Base-by-base conservation (phyloP, 92 coral and sea anemone species). In the Phenganax stokvisi region DNA sequence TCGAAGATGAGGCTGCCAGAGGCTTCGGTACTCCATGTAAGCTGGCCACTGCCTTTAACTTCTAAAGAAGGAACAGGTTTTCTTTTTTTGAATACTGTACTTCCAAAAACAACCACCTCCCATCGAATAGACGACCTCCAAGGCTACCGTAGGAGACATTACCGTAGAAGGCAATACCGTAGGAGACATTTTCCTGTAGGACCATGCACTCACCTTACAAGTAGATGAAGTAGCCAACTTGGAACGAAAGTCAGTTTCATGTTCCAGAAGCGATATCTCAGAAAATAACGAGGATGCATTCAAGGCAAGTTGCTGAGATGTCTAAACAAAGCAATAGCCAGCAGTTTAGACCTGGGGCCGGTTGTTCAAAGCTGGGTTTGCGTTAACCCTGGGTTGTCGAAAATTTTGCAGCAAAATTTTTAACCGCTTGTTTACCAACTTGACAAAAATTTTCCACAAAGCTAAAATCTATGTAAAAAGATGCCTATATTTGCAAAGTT, bases 211-310 rank as follows among this genome's bases (percentile, higher is more conserved):
- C 30, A 78, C 82, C 67, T 61, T 78, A 51, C 27, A 47, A 72
- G 72, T 61, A 20, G 72, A 72, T 0, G 82, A 62, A 11, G 65
- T 58, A 25, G 82, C 82, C 28, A 78, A 67, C 72, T 63, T 78
- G 58, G 51, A 28, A 54, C 82, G 61, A 78, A 78, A 78, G 15
- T 78, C 82, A 61, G 57, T 8, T 63, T 82, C 89, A 62, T 81
- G 86, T 70, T 88, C 98, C 25, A 84, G 70, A 84, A 88, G 81
- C 12, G 91, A 94, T 9, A 94, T 79, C 61, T 94, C 98, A 56
- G 96, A 92, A 88, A 92, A 94, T 29, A 94, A 66, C 7, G 98
- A 93, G n/a, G 97, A 89, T 31, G 93, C 89, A 16, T 92, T 89
- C 60, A 90, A 82, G 16, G 82, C 82, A 12, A 78, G 9, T 0